Evolutionary conservation across 1,140 invertebrate genomes (phyloP).

Genomic region (Calosoma granatense): DNA sequence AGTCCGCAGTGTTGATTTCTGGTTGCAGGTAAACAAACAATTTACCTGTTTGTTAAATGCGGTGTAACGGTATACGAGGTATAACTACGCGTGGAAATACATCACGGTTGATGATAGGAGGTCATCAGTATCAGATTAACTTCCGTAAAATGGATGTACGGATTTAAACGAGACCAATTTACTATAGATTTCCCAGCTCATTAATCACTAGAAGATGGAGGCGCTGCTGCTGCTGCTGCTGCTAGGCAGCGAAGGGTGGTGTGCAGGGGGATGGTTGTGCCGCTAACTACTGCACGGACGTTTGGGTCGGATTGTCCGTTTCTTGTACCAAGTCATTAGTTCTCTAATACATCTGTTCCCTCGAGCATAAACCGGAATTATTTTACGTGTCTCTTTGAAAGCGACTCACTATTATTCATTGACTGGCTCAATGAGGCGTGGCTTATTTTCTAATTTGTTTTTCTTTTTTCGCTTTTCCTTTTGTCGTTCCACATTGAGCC

Average conservation of each 20-base stretch:
- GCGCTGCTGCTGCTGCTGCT: too few species aligned
- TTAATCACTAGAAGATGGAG: constrained; percentile 1
- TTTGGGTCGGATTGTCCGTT: neutral
- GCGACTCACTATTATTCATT: too few species aligned
- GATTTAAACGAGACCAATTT: constrained; percentile 6
- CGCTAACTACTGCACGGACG: neutral
- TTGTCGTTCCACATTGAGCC: too few species aligned
- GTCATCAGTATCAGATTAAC: constrained; percentile 9
- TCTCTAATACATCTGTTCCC: neutral
- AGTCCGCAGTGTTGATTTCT: too few species aligned
- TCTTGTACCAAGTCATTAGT: neutral
- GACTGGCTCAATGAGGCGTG: too few species aligned
- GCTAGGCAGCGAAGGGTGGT: too few species aligned
- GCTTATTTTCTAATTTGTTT: too few species aligned
- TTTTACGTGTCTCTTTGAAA: neutral
- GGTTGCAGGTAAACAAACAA: constrained; percentile 1
- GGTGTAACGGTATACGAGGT: neutral
- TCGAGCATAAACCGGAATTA: neutral
- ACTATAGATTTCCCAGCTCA: constrained; percentile 7
- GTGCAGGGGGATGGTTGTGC: neutral
- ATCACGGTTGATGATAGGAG: constrained; percentile 1
- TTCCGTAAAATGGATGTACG: constrained; percentile 8
- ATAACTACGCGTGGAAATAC: neutral
- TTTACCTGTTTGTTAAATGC: constrained; percentile 3
- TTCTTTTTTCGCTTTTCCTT: too few species aligned